phyloP scores from a whole-genome alignment of 2,113 vertebrate genomes.

The Labeo rohita region DNA sequence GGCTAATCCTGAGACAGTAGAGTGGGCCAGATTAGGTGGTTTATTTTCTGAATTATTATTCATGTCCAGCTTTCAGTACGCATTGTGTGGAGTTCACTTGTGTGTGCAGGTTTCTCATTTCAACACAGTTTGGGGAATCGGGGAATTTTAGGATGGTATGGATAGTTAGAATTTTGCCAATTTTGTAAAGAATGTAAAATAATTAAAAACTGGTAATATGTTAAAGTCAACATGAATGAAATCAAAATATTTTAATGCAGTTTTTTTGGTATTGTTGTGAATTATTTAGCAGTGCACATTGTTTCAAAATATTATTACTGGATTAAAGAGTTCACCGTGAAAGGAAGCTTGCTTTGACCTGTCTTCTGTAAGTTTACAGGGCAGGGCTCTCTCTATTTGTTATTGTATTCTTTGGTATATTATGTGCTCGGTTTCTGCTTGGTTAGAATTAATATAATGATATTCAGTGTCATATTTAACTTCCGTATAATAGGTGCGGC shows the following conservation, averaged over 20 bases:
- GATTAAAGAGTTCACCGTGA: neutral
- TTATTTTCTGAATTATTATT: constrained; percentile 32
- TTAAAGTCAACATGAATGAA: neutral
- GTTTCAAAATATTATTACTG: neutral
- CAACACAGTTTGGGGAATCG: neutral
- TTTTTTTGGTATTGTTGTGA: neutral
- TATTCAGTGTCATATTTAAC: constrained; percentile 5
- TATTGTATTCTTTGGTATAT: neutral
- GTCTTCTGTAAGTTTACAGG: neutral
- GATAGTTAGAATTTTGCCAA: neutral
- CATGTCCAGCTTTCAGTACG: constrained; percentile 4
- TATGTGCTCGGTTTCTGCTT: neutral
- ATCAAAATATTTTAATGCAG: neutral
- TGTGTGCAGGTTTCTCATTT: neutral
- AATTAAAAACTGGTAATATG: neutral
- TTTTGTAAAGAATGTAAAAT: neutral
- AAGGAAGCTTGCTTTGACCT: neutral
- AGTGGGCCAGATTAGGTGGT: constrained; percentile 39
- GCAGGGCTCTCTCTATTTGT: neutral
- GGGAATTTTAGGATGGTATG: neutral
- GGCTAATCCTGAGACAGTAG: constrained; percentile 54
- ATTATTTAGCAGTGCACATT: neutral
- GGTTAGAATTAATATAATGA: neutral
- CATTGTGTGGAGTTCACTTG: constrained; percentile 12
- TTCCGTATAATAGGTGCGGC: neutral